Conservation (phyloP, 1,140 invertebrate genomes). For the Archivesica marissinica region DNA sequence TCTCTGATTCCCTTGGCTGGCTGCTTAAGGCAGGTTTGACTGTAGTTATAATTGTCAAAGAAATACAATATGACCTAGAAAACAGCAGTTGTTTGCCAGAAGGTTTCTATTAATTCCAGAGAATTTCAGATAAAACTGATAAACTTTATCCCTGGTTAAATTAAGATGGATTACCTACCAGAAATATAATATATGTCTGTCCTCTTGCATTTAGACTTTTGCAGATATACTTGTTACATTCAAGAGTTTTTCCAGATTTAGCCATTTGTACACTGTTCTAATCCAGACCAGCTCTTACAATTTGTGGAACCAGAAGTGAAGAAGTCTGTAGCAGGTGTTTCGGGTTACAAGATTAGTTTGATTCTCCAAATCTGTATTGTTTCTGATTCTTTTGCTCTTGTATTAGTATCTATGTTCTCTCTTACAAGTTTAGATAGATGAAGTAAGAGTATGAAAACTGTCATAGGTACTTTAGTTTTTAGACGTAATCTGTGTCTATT, state of each 20-base stretch:
- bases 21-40: no score
- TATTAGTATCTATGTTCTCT: background rate
- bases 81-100: background rate
- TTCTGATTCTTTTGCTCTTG: no score
- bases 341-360: constrained; percentile 1
- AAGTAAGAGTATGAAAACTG: background rate
- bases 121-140: background rate
- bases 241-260: no score
- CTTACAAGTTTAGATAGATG: background rate
- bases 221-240: background rate
- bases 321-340: constrained; percentile 1
- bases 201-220: background rate
- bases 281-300: no score
- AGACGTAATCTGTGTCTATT: background rate
- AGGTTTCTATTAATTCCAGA: background rate
- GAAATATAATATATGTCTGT: background rate
- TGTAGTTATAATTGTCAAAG: no score
- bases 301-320: no score
- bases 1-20: no score
- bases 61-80: background rate
- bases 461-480: background rate
- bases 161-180: background rate
- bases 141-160: background rate
- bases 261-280: no score
- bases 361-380: background rate